Percentiles rank a stretch among this genome's conserved stretches.
Conservation (phyloP, 2,113 vertebrate species). For the Ceuthmochares aereus region DNA sequence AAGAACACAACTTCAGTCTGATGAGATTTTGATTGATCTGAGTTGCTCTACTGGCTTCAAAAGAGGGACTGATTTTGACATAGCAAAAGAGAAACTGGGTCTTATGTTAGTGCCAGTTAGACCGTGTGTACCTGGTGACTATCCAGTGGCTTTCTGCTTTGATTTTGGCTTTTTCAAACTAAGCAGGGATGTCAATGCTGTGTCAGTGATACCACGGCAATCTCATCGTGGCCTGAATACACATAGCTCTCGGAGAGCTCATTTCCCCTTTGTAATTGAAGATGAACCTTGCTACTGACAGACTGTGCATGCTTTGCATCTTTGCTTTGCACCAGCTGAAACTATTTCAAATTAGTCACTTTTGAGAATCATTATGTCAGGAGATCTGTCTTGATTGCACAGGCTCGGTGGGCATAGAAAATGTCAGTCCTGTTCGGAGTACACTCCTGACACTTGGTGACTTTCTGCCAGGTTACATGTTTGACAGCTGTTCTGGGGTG, state of each 20-base stretch:
- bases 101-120: neutral
- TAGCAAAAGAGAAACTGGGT: neutral
- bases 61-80: neutral
- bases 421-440: constrained; percentile 54
- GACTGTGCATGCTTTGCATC: neutral
- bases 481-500: constrained; percentile 78
- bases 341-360: constrained; percentile 51
- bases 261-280: neutral
- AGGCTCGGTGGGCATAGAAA: constrained; percentile 22
- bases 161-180: constrained; percentile 6
- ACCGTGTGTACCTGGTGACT: neutral
- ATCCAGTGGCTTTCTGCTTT: neutral
- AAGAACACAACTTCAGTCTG: neutral
- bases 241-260: neutral
- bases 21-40: neutral
- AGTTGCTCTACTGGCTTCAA: neutral
- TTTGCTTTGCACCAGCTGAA: neutral
- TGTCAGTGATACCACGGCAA: neutral
- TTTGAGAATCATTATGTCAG: constrained; percentile 44
- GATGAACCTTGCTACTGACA: neutral
- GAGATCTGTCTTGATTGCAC: constrained; percentile 22
- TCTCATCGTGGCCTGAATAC: neutral
- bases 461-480: constrained; percentile 69
- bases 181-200: neutral
- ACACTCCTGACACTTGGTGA: constrained; percentile 37